phyloP scores from a whole-genome alignment of 1,140 invertebrate genomes.

The Drosophila ironensis region DNA sequence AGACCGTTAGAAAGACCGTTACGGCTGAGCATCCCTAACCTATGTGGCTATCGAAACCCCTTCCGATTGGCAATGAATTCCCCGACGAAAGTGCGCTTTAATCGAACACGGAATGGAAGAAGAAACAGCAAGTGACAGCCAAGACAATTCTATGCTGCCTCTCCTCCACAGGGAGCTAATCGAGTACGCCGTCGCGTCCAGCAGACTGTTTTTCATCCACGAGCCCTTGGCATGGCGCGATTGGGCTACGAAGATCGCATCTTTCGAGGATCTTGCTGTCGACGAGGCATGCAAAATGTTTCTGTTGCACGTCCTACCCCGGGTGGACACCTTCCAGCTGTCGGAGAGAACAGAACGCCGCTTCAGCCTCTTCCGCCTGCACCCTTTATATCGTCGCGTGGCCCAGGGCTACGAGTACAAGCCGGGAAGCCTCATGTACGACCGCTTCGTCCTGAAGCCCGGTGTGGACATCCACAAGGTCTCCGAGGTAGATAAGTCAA shows the following conservation, averaged over 20 bases:
- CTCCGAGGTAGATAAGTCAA: too few relatives aligned
- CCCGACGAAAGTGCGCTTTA: too few relatives aligned
- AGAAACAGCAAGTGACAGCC: too few relatives aligned
- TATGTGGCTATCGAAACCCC: too few relatives aligned
- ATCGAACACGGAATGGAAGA: too few relatives aligned
- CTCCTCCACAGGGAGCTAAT: neutral
- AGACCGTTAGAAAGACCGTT: too few relatives aligned
- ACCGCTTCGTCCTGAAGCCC: neutral
- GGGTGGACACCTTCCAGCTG: conserved; percentile 6
- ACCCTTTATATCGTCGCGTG: conserved; percentile 13
- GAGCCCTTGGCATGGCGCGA: conserved; percentile 4
- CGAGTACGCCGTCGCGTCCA: conserved; percentile 5
- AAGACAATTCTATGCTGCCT: too few relatives aligned
- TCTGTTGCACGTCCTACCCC: conserved; percentile 16
- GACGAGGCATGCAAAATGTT: conserved; percentile 5
- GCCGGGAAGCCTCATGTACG: neutral
- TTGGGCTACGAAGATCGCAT: neutral
- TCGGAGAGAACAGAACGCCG: neutral
- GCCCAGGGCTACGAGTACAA: conserved; percentile 20
- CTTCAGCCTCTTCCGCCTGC: conserved; percentile 9
- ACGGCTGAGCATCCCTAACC: too few relatives aligned
- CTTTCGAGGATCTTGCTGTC: neutral
- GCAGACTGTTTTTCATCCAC: conserved; percentile 26
- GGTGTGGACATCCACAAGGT: conserved; percentile 3
- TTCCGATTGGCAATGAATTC: too few relatives aligned